A percentile compares a stretch with the other conserved stretches of the same genome.
These are phyloP conservation scores for Parambassis ranga DNA, from an alignment of 2,797 vertebrate genomes.

Conservation along the genomic window DNA sequence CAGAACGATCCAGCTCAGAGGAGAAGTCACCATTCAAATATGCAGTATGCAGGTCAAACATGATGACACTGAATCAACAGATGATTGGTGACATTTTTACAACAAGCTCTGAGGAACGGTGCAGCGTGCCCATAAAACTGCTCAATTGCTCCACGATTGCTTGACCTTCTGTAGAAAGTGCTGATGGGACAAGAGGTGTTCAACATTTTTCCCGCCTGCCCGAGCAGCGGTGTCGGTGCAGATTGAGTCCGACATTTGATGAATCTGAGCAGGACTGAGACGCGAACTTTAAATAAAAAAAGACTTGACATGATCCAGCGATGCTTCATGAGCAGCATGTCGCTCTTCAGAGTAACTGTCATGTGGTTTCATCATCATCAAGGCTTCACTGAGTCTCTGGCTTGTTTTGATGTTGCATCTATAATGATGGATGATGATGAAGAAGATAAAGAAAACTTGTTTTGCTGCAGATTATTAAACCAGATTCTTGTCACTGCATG, in stretches of 20 bases:
- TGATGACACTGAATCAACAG: slow-evolving; percentile 3
- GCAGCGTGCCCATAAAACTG: slow-evolving; percentile 12
- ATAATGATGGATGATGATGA: not conserved
- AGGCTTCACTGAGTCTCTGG: slow-evolving; percentile 14
- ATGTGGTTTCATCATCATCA: slow-evolving; percentile 6
- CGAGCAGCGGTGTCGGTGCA: slow-evolving; percentile 12
- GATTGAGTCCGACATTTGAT: slow-evolving; percentile 22
- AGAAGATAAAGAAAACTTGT: no score
- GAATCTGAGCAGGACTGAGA: not conserved
- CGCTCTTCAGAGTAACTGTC: slow-evolving; percentile 1
- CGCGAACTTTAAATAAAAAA: not conserved
- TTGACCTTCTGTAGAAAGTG: slow-evolving; percentile 41
- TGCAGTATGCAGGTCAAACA: slow-evolving; percentile 4
- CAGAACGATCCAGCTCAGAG: not conserved
- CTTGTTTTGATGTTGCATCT: not conserved
- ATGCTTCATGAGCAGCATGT: not conserved
- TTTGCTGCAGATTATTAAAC: not conserved
- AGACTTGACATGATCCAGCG: not conserved
- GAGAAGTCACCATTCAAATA: not conserved
- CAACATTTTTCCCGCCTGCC: slow-evolving; percentile 24
- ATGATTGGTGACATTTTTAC: slow-evolving; percentile 43
- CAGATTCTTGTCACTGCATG: not conserved
- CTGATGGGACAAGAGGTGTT: slow-evolving; percentile 40
- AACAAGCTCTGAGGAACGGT: not conserved
- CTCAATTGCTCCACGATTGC: slow-evolving; percentile 26